Percentiles rank a stretch among this genome's conserved stretches.
phyloP scores from a whole-genome alignment of 2,113 vertebrate genomes.

The Cyanoderma ruficeps region DNA sequence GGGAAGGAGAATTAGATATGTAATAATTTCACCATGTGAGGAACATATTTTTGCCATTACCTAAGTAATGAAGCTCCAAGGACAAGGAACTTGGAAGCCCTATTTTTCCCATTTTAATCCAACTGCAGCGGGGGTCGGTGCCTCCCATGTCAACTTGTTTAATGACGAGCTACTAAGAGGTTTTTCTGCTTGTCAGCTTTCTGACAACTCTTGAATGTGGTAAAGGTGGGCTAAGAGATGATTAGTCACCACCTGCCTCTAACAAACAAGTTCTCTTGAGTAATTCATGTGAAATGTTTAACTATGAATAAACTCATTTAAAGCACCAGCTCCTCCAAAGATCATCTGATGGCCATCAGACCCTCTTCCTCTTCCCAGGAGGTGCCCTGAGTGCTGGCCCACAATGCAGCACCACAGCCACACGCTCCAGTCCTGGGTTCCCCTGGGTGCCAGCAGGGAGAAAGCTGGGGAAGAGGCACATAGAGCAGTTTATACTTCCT shows the following conservation, averaged over 20 bases:
- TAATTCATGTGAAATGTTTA: conserved; percentile 24
- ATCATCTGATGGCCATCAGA: neutral
- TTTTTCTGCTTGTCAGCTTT: conserved; percentile 42
- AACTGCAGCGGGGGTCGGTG: conserved; percentile 13
- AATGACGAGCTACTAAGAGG: conserved; percentile 44
- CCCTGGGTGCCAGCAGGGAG: neutral
- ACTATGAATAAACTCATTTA: neutral
- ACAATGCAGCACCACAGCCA: neutral
- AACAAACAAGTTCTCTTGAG: conserved; percentile 49
- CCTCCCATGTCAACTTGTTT: conserved; percentile 25
- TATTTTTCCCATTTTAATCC: conserved; percentile 45
- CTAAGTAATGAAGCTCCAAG: conserved; percentile 12
- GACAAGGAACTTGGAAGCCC: conserved; percentile 37
- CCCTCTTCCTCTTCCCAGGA: neutral
- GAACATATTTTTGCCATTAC: conserved; percentile 39
- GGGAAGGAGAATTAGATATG: conserved; percentile 15
- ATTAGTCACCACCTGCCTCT: conserved; percentile 57
- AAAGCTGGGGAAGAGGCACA: neutral
- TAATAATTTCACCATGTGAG: conserved; percentile 24
- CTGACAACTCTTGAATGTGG: conserved; percentile 34
- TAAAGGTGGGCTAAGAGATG: conserved; percentile 53
- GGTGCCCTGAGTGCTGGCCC: neutral
- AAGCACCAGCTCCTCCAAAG: neutral
- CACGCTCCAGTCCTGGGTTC: neutral
- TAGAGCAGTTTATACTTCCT: neutral